Evolutionary conservation across 2,797 vertebrate genomes (phyloP).

Genomic region (Craterocephalus amniculus): DNA sequence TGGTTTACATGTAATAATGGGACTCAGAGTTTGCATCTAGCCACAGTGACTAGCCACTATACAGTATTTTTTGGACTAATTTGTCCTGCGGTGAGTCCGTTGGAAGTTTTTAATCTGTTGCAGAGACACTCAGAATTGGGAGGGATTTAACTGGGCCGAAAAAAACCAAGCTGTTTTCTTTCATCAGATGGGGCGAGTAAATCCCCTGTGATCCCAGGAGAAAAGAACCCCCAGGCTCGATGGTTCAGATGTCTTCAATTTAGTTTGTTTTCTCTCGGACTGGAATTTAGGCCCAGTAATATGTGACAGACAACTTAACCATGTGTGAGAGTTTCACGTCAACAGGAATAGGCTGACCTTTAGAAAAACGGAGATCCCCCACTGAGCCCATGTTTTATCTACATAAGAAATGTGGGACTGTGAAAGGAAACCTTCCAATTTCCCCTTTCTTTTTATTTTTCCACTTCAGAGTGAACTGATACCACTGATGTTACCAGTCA

Average conservation of each 20-base stretch:
- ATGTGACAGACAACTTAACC: not conserved
- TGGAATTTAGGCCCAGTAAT: not conserved
- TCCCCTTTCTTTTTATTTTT: not conserved
- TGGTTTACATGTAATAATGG: slow-evolving; percentile 10
- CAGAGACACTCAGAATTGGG: slow-evolving; percentile 23
- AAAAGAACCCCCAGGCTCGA: slow-evolving; percentile 22
- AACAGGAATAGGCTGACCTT: not conserved
- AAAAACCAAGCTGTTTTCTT: slow-evolving; percentile 50
- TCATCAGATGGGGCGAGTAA: slow-evolving; percentile 60
- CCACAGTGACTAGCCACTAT: not conserved
- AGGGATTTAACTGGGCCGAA: slow-evolving; percentile 33
- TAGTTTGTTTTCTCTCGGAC: not conserved
- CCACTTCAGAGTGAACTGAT: not conserved
- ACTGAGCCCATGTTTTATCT: not conserved
- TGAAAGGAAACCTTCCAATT: no score
- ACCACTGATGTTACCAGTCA: not conserved
- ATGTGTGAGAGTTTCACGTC: not conserved
- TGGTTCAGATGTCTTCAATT: slow-evolving; percentile 14
- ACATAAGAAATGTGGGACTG: not conserved
- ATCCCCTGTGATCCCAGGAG: slow-evolving; percentile 51
- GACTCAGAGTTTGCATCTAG: not conserved
- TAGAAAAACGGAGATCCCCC: not conserved
- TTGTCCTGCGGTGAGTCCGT: slow-evolving; percentile 10
- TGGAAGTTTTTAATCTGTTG: slow-evolving; percentile 22
- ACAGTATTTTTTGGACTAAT: slow-evolving; percentile 10